Base-by-base conservation (phyloP, 2,113 vertebrate species). In the Caranx melampygus region DNA sequence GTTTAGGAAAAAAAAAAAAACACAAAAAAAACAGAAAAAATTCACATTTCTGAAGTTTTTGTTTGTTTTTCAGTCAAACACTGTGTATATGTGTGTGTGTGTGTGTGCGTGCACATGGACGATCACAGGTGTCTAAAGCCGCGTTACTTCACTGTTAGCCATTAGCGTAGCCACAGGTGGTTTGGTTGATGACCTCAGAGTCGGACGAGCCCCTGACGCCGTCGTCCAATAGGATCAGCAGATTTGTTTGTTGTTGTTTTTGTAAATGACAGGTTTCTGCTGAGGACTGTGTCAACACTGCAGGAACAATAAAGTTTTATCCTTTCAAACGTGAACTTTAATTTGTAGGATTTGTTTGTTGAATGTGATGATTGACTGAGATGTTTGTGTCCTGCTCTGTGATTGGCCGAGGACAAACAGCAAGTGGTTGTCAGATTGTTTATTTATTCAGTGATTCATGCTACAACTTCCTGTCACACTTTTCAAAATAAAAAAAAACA, bases 271-370 rank as follows among this genome's bases (percentile, higher is more conserved):
- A 52, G 13, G 49, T 33, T 35, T 86, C 49, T 66, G 52, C 45
- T 10, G 15, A 74, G 47, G 61, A 72, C 65, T 79, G 73, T 73
- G 67, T 81, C 70, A 37, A 64, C 44, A 62, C 60, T 40, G 59
- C 63, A 68, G 55, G 78, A 90, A 86, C 83, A 90, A 90, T 90
- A 91, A 90, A 87, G 63, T 85, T 83, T 89, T 89, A 58, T 83
- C 54, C 62, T 67, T 75, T 69, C 8, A 88, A 81, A 71, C 1
- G 20, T 44, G 5, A 40, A 31, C 10, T 13, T 44, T 15, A 6
- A 2, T 3, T n/a, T 65, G 31, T 57, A 18, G 52, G 11, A 6
- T 11, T 66, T 42, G 26, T 26, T 26, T 26, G 26, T 26, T 26
- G 26, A 26, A 26, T 26, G 26, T 26, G 26, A 26, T 26, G 26